Evolutionary conservation across 1,140 invertebrate genomes (phyloP).

Genomic region (Copidosoma floridanum): DNA sequence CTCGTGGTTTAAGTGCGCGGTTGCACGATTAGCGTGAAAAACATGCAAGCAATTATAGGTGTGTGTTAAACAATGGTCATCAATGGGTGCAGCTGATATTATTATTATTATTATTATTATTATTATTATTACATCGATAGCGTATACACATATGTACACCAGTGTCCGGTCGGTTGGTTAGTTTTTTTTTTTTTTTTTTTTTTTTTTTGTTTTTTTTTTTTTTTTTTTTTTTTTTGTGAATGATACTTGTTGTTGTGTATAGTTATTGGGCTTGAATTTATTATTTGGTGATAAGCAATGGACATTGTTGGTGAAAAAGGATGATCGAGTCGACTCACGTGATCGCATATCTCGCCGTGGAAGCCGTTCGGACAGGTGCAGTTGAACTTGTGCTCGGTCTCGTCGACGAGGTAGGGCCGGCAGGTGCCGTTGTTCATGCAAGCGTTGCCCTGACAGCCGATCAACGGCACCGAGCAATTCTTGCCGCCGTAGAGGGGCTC

Average conservation of each 20-base stretch:
- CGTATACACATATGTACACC: too few relatives aligned
- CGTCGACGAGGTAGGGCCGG: conserved; percentile 73
- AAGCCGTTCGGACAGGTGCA: conserved; percentile 81
- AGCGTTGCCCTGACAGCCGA: conserved; percentile 68
- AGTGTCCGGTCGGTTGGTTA: too few relatives aligned
- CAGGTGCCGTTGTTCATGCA: conserved; percentile 86
- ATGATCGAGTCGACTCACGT: conserved; percentile 54
- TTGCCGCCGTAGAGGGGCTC: conserved; percentile 80
- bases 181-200: too few relatives aligned
- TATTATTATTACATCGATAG: too few relatives aligned
- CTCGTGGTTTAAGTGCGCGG: conserved; percentile 14
- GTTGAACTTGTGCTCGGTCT: conserved; percentile 78
- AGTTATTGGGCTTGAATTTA: neutral
- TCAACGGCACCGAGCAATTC: conserved; percentile 83
- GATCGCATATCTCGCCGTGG: conserved; percentile 74
- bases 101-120: too few relatives aligned
- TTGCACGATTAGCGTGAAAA: conserved; percentile 15
- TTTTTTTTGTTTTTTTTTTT: too few relatives aligned
- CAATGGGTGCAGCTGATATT: too few relatives aligned
- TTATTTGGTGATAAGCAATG: too few relatives aligned
- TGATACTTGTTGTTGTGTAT: too few relatives aligned
- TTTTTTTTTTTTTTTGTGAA: neutral
- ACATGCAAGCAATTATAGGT: conserved; percentile 30
- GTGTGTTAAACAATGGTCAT: too few relatives aligned
- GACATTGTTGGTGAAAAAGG: too few relatives aligned